Base-by-base conservation (phyloP, 2,888 invertebrate genomes). In the Erebia palarica region DNA sequence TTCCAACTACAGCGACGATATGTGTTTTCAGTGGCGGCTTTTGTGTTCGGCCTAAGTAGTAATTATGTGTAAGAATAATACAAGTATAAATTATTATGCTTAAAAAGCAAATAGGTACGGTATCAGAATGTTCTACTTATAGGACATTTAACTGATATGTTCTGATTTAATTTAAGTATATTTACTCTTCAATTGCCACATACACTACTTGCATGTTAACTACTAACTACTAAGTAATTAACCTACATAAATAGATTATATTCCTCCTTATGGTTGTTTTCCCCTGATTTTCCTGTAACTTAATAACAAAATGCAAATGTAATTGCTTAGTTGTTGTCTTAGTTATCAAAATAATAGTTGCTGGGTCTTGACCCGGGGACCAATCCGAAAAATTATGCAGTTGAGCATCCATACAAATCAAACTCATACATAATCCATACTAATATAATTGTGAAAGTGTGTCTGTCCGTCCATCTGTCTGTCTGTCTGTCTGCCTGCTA, bases 131-230 rank as follows among this genome's bases (percentile, higher is more conserved):
- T 67, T 60, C 70, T 13, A 68, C 55, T 59, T 70, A 21, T n/a
- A 58, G 73, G 70, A 59, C 70, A 70, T 47, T 73, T 70, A 70
- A 70, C 67, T 80, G 71, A 76, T 76, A 55, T 18, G 53, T 53
- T 10, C 1, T 10, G 53, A 51, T 27, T 64, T 21, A 58, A 44
- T 59, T 42, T 9, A n/a, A n/a, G n/a, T n/a, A 51, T 53, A 16
- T 64, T 13, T 55, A 42, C 51, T 18, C 16, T n/a, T 42, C 47
- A 18, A 21, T 63, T 63, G 8, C 63, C 49, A 21, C 47, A 47
- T 47, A 47, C 21, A 49, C 27, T 2, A 36, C 36, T 49, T 11
- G 49, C 42, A 42, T 14, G 9, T 63, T 49, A 27, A 18, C 49
- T 63, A 49, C 13, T 49, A 49, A 21, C 21, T 21, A 14, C 49